These are phyloP conservation scores for Novumbra hubbsi DNA, from an alignment of 2,797 vertebrate species.

Conservation along the genomic window DNA sequence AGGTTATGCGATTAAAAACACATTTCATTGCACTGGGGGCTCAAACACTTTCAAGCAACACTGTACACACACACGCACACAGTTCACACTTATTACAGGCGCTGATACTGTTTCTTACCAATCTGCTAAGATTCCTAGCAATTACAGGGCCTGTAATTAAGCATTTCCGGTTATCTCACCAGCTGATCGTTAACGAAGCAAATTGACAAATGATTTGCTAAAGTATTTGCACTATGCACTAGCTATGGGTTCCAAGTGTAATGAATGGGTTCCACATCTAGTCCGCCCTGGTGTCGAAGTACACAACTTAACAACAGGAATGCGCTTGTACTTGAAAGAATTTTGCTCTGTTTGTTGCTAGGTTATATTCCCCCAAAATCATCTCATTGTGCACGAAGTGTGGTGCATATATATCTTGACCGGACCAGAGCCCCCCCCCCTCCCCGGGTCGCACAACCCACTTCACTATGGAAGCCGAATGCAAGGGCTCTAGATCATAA, in stretches of 20 bases:
- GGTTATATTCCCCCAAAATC: conserved; percentile 61
- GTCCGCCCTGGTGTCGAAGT: conserved; percentile 34
- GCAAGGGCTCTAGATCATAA: conserved; percentile 71
- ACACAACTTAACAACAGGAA: conserved; percentile 44
- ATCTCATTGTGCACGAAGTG: conserved; percentile 37
- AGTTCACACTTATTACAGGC: too few relatives aligned
- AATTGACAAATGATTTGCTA: too few relatives aligned
- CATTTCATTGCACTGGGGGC: too few relatives aligned
- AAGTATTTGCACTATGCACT: neutral
- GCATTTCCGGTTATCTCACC: too few relatives aligned
- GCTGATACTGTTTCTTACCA: too few relatives aligned
- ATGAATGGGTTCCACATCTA: neutral
- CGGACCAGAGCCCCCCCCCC: conserved; percentile 29
- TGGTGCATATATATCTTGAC: conserved; percentile 43
- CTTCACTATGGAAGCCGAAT: conserved; percentile 37
- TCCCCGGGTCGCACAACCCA: conserved; percentile 41
- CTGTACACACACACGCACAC: too few relatives aligned
- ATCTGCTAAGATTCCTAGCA: too few relatives aligned
- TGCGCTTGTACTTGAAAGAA: conserved; percentile 54
- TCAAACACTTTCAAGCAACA: too few relatives aligned
- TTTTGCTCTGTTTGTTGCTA: conserved; percentile 39
- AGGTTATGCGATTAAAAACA: too few relatives aligned
- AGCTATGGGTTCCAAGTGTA: neutral
- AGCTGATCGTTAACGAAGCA: too few relatives aligned
- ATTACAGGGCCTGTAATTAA: too few relatives aligned